Percentiles rank a stretch among this genome's conserved stretches.
These are phyloP conservation scores for Nycticryphes semicollaris DNA, from an alignment of 2,113 vertebrate species.

Conservation along the genomic window DNA sequence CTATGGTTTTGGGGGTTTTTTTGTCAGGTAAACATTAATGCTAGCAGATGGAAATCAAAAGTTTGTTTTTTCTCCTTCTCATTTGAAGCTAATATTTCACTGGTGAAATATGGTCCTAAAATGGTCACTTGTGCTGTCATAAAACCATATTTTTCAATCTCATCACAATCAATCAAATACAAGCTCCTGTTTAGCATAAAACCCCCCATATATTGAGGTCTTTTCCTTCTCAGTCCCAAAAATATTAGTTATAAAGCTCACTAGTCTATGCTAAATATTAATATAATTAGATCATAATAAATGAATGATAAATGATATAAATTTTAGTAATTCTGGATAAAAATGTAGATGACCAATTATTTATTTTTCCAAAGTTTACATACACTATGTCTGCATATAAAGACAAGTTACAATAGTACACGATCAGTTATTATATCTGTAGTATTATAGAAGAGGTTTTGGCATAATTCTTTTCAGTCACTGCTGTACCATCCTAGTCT, in stretches of 20 bases:
- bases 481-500: not conserved
- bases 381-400: not conserved
- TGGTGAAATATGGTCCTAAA: not conserved
- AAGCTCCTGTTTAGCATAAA: not conserved
- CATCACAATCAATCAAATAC: not conserved
- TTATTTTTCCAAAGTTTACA: not conserved
- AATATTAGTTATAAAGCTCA: constrained; percentile 1
- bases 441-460: not conserved
- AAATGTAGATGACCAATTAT: not conserved
- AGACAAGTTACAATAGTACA: not conserved
- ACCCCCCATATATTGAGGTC: not conserved
- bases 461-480: not conserved
- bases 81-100: not conserved
- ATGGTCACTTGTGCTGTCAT: not conserved
- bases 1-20: not conserved
- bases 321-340: not conserved
- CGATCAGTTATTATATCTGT: not conserved
- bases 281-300: not conserved
- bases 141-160: not conserved
- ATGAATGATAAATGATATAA: not conserved
- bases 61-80: not conserved
- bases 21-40: not conserved
- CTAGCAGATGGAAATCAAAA: not conserved
- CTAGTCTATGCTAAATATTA: not conserved
- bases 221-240: not conserved